phyloP scores from a whole-genome alignment of 2,797 vertebrate species.

The Pteropus rufus region DNA sequence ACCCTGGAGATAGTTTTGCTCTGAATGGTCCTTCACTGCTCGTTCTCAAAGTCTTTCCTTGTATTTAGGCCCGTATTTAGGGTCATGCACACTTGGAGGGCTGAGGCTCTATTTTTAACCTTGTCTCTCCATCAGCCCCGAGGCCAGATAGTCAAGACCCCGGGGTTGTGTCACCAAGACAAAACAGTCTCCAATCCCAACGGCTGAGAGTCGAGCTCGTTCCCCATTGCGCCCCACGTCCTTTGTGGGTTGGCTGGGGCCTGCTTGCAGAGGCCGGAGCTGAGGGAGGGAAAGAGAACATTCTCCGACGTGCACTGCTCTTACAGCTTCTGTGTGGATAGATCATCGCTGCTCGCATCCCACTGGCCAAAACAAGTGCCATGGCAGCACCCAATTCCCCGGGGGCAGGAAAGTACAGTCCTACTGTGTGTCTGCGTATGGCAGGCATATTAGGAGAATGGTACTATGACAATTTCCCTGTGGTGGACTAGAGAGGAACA shows the following conservation, averaged over 20 bases:
- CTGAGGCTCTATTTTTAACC: neutral
- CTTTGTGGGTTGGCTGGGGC: neutral
- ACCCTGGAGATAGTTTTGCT: neutral
- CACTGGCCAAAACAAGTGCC: neutral
- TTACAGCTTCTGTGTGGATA: neutral
- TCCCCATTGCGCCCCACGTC: neutral
- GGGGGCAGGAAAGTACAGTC: neutral
- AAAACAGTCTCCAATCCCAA: neutral
- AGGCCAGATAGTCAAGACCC: neutral
- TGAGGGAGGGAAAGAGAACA: neutral
- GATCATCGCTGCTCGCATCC: neutral
- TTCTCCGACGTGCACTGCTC: neutral
- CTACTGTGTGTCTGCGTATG: neutral
- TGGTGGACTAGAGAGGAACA: neutral
- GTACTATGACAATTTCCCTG: neutral
- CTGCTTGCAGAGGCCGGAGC: neutral
- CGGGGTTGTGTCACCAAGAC: neutral
- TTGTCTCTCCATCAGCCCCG: neutral
- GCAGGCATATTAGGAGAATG: neutral
- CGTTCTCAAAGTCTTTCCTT: neutral
- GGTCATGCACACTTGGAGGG: accelerated
- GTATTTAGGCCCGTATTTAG: neutral
- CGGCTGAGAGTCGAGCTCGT: neutral
- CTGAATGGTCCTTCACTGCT: neutral
- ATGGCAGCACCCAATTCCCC: neutral